phyloP scores from a whole-genome alignment of 1,140 invertebrate species.

The Drosophila lacteicornis region DNA sequence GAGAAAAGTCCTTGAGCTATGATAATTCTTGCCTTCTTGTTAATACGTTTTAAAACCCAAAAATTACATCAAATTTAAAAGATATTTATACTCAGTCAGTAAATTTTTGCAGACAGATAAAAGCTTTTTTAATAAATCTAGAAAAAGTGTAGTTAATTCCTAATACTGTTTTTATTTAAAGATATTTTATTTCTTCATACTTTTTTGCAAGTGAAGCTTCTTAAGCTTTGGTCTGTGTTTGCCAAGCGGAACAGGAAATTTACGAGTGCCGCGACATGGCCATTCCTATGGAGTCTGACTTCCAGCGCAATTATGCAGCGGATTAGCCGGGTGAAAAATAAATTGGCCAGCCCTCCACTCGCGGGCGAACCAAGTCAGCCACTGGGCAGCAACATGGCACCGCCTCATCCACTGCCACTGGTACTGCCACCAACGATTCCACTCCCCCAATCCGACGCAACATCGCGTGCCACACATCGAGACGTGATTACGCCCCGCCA shows the following conservation, averaged over 20 bases:
- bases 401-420: not conserved
- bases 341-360: constrained; percentile 42
- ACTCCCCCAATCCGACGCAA: not conserved
- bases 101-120: no score
- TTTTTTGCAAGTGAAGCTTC: constrained; percentile 4
- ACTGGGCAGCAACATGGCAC: constrained; percentile 5
- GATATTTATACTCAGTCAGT: not conserved
- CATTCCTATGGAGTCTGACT: constrained; percentile 14
- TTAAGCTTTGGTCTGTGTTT: constrained; percentile 21
- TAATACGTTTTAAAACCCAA: not conserved
- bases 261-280: constrained; percentile 55
- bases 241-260: constrained; percentile 57
- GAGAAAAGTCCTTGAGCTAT: not conserved
- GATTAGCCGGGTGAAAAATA: constrained; percentile 62
- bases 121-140: not conserved
- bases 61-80: not conserved
- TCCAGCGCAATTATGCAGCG: constrained; percentile 58
- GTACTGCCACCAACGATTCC: constrained; percentile 5
- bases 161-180: not conserved
- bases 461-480: constrained; percentile 54
- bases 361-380: constrained; percentile 32
- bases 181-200: not conserved
- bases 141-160: no score
- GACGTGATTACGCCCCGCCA: constrained; percentile 48
- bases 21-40: not conserved